phyloP scores from a whole-genome alignment of 2,797 vertebrate genomes.

The Mormyrus hasselquistii region DNA sequence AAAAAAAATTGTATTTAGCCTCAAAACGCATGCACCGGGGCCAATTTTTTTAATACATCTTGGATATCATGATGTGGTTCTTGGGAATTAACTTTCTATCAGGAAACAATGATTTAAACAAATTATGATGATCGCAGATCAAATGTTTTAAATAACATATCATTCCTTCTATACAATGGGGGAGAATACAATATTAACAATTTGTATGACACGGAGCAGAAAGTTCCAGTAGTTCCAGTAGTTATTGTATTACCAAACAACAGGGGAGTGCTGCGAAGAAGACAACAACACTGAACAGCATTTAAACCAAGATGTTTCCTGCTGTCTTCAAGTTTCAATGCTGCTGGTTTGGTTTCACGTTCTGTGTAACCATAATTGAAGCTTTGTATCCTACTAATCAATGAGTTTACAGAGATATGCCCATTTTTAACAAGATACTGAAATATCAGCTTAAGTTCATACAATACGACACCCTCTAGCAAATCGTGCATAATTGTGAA shows the following conservation, averaged over 20 bases:
- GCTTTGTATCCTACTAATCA: not conserved
- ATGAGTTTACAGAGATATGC: not conserved
- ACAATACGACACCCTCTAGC: not conserved
- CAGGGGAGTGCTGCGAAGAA: constrained; percentile 14
- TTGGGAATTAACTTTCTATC: no score
- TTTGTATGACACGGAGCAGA: constrained; percentile 14
- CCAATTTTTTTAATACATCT: not conserved
- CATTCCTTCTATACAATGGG: not conserved
- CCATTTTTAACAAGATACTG: not conserved
- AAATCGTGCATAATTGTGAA: constrained; percentile 1
- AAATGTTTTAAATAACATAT: constrained; percentile 14
- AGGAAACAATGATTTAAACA: constrained; percentile 23
- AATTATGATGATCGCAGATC: constrained; percentile 19
- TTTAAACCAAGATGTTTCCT: constrained; percentile 25
- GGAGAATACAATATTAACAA: constrained; percentile 16
- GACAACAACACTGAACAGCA: constrained; percentile 35
- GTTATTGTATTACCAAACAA: constrained; percentile 13
- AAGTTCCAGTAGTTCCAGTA: constrained; percentile 14
- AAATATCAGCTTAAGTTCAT: not conserved
- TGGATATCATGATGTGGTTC: no score
- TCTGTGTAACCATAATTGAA: constrained; percentile 22
- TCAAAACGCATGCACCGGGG: not conserved
- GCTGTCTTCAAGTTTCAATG: not conserved
- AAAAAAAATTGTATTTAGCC: not conserved
- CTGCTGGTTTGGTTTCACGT: constrained; percentile 16